Evolutionary conservation across 2,113 vertebrate species (phyloP).

Genomic region (Tauraco erythrolophus): DNA sequence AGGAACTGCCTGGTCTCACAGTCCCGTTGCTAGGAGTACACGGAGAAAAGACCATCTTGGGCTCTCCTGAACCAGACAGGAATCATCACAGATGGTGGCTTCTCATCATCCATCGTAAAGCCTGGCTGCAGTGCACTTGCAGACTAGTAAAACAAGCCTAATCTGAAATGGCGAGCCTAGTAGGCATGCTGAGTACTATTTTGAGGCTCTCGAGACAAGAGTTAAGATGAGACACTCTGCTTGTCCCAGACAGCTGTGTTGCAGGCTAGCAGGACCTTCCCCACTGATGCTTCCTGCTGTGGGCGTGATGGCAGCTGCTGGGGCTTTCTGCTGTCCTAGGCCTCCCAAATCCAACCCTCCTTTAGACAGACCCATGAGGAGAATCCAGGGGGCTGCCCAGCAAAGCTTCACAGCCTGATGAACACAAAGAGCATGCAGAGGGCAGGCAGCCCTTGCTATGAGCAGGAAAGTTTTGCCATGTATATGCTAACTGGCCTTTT

Average conservation of each 20-base stretch:
- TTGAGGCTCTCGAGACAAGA: background rate
- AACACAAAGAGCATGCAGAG: background rate
- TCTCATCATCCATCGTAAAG: background rate
- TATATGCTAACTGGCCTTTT: background rate
- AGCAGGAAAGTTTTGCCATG: background rate
- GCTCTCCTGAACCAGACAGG: background rate
- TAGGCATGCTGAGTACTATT: background rate
- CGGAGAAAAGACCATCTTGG: background rate
- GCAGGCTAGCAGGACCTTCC: background rate
- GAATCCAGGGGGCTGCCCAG: fast-evolving
- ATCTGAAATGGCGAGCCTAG: background rate
- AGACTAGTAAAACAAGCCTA: background rate
- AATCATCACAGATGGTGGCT: background rate
- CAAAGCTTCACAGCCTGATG: background rate
- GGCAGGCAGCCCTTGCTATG: fast-evolving
- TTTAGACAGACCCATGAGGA: background rate
- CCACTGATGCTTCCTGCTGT: fast-evolving
- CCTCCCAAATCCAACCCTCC: background rate
- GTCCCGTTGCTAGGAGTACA: fast-evolving
- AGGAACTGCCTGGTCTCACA: background rate
- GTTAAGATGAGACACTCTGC: background rate
- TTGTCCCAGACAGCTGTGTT: background rate
- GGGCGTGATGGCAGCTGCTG: background rate
- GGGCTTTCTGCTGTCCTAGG: background rate
- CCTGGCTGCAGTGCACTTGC: background rate